Conservation (phyloP, 1,140 invertebrate species). For the Drosophila quadrilineata region DNA sequence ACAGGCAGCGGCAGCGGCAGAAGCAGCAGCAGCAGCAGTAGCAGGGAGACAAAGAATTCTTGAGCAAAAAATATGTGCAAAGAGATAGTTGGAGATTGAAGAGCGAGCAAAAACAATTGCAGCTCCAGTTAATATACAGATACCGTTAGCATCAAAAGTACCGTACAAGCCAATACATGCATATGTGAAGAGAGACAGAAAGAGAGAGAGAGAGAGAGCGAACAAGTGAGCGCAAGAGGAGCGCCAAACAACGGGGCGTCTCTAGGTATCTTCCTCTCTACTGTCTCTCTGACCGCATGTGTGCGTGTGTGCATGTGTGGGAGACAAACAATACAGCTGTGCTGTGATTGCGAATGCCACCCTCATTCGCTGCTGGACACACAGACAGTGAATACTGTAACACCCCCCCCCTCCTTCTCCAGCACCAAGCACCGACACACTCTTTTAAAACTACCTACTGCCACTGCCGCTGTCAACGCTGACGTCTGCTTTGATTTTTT, state of each 20-base stretch:
- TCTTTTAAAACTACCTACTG: too few species aligned
- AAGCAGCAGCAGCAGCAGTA: not conserved
- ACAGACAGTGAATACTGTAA: too few species aligned
- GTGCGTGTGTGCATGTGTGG: too few species aligned
- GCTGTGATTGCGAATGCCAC: slow-evolving; percentile 7
- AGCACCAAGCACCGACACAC: too few species aligned
- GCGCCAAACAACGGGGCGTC: too few species aligned
- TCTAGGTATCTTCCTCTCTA: too few species aligned
- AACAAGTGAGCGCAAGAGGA: too few species aligned
- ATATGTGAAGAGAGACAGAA: slow-evolving; percentile 16
- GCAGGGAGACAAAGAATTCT: not conserved
- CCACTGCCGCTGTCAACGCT: slow-evolving; percentile 4
- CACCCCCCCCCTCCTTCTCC: too few species aligned
- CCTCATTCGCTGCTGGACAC: too few species aligned
- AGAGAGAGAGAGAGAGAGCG: too few species aligned
- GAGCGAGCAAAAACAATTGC: slow-evolving; percentile 11
- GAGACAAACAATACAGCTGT: too few species aligned
- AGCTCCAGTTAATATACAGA: slow-evolving; percentile 27
- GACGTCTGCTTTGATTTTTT: slow-evolving; percentile 60
- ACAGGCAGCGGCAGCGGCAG: not conserved
- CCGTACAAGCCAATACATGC: not conserved
- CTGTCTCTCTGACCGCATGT: too few species aligned
- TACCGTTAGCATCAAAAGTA: slow-evolving; percentile 22
- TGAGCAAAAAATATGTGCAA: not conserved
- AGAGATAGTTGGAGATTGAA: not conserved